Evolutionary conservation across 2,888 invertebrate species (phyloP).

Genomic region (Leptothorax acervorum): DNA sequence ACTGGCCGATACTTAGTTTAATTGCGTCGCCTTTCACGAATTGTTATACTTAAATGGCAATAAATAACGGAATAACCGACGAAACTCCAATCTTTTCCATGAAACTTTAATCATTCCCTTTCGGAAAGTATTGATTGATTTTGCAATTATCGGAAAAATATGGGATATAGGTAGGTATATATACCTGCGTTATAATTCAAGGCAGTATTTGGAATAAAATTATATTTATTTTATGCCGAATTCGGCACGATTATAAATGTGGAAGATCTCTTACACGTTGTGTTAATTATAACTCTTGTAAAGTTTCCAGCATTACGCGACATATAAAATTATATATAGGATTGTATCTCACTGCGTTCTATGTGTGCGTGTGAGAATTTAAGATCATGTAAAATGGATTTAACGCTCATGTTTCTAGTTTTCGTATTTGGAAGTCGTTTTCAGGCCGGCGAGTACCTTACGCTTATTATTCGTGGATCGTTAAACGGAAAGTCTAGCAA

Average conservation of each 20-base stretch:
- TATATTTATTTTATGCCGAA: not conserved
- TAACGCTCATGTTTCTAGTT: not conserved
- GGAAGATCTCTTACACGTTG: not conserved
- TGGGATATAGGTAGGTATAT: slow-evolving; percentile 46
- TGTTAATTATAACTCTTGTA: not conserved
- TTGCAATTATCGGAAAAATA: slow-evolving; percentile 74
- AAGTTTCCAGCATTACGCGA: not conserved
- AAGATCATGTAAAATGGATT: slow-evolving; percentile 3
- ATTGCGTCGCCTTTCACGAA: slow-evolving; percentile 11
- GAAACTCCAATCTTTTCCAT: slow-evolving; percentile 20
- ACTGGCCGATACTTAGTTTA: slow-evolving; percentile 37
- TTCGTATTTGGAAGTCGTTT: slow-evolving; percentile 20
- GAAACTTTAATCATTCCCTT: slow-evolving; percentile 6
- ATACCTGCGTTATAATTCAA: slow-evolving; percentile 66
- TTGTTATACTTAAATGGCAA: not conserved
- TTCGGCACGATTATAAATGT: not conserved
- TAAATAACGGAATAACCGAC: not conserved
- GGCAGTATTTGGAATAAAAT: not conserved
- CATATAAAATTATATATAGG: not conserved
- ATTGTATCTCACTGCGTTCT: not conserved
- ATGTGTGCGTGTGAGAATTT: not conserved
- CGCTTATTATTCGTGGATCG: slow-evolving; percentile 13
- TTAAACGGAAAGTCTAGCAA: slow-evolving; percentile 24
- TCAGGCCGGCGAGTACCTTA: not conserved
- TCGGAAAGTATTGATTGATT: slow-evolving; percentile 66